Percentiles rank a stretch among this genome's conserved stretches.
Evolutionary conservation across 2,888 invertebrate genomes (phyloP).

Genomic region (Phragmatobia fuliginosa): DNA sequence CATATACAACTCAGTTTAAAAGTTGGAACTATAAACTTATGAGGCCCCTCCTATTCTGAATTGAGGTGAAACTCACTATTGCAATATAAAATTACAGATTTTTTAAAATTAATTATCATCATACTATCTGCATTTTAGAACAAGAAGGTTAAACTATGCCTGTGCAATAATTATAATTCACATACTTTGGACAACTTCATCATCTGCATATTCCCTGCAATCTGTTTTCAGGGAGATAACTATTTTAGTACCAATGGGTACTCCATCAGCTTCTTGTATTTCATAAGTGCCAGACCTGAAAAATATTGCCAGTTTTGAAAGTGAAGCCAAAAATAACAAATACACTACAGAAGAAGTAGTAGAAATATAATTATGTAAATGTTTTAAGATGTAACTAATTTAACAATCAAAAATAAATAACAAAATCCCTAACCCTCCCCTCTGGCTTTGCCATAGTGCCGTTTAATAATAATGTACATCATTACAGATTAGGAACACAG

Average conservation of each 20-base stretch:
- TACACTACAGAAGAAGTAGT: not conserved
- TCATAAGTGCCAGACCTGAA: constrained; percentile 94
- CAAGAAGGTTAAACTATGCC: not conserved
- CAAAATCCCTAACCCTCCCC: too few relatives aligned
- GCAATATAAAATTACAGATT: not conserved
- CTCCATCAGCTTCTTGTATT: constrained; percentile 94
- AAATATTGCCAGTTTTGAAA: constrained; percentile 18
- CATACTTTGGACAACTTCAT: constrained; percentile 91
- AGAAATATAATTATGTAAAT: not conserved
- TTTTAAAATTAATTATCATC: not conserved
- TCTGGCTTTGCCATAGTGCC: too few relatives aligned
- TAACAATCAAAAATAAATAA: not conserved
- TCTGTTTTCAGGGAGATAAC: constrained; percentile 95
- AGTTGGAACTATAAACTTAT: not conserved
- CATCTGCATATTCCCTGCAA: constrained; percentile 95
- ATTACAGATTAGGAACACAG: too few relatives aligned
- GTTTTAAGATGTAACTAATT: not conserved
- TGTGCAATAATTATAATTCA: not conserved
- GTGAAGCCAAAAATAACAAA: not conserved
- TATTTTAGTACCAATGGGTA: constrained; percentile 96
- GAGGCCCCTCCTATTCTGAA: not conserved
- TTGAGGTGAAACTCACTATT: not conserved
- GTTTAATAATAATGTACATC: too few relatives aligned
- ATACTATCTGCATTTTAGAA: not conserved
- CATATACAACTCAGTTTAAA: too few relatives aligned